These are phyloP conservation scores for Pelodiscus sinensis DNA, from an alignment of 2,113 vertebrate species.

Conservation along the genomic window DNA sequence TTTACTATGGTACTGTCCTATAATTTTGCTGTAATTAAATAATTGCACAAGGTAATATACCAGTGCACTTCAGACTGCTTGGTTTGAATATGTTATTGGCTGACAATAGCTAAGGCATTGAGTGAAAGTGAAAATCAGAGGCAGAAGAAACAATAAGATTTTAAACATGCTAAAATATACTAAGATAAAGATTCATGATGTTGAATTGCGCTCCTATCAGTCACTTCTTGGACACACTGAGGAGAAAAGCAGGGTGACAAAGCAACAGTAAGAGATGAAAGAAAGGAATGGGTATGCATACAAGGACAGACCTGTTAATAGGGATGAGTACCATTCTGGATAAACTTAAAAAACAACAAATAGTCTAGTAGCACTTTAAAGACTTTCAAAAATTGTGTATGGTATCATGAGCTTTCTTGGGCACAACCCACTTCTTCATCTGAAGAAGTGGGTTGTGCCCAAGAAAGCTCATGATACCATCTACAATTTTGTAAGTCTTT, in stretches of 20 bases:
- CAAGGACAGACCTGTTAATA: not conserved
- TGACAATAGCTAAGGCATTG: not conserved
- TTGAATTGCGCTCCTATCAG: not conserved
- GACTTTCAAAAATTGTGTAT: no score
- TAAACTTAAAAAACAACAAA: no score
- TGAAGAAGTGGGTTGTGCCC: no score
- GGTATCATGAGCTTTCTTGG: no score
- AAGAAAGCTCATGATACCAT: no score
- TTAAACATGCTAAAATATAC: not conserved
- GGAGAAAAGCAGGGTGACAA: not conserved
- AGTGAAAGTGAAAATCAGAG: conserved; percentile 8
- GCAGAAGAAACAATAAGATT: not conserved
- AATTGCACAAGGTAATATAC: conserved; percentile 34
- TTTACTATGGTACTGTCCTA: conserved; percentile 24
- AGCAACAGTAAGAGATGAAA: not conserved
- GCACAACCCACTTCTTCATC: no score
- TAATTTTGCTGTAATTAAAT: conserved; percentile 69
- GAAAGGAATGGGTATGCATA: not conserved
- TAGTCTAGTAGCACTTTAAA: no score
- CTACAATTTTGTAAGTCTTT: no score
- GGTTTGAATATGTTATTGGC: conserved; percentile 5
- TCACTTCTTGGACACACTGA: not conserved
- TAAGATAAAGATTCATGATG: not conserved
- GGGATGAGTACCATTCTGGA: not conserved
- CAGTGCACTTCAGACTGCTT: conserved; percentile 16